Evolutionary conservation across 2,113 vertebrate species (phyloP), one percentile per base, ranked within the genome.

Genomic region (Crotophaga sulcirostris): DNA sequence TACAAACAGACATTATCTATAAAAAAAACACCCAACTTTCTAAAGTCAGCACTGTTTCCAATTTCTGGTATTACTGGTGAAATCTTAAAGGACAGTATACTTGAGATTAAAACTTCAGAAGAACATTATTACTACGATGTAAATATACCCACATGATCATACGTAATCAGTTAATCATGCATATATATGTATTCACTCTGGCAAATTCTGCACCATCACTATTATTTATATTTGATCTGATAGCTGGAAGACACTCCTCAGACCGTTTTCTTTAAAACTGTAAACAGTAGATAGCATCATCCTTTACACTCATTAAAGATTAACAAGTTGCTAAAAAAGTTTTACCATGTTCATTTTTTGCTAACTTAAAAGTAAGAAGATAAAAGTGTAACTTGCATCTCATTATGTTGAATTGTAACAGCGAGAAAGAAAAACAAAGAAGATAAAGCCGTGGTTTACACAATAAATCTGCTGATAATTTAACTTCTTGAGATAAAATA

Each of bases 11-110:
- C 87, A 87, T 92, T 95, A 97, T 84, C 80, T 78, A 18, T 51
- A 95, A 76, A 88, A 87, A 97, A 94, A 91, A 96, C 96, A 96
- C 14, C 87, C 75, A 95, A 70, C 51, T 93, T 93, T 95, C 51
- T 62, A 31, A 84, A 93, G 52, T 70, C 21, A 62, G 84, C 44
- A 93, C 17, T 74, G 28, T 58, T 87, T 83, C 42, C 24, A 44
- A 64, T 89, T 90, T 91, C 82, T 56, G 70, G 42, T 25, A 29
- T 59, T 84, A 58, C 40, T 68, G 36, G 51, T 70, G 74, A 87
- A 74, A 95, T 60, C 25, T 82, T 84, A 78, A 64, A 92, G 44
- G 62, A 89, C 56, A 82, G 56, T 93, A 82, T 34, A 72, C 20
- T 54, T 31, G 16, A 82, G 56, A 87, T 67, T 74, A 66, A 93